These are phyloP conservation scores for Alethe castanea DNA, from an alignment of 2,113 vertebrate species.

Conservation along the genomic window DNA sequence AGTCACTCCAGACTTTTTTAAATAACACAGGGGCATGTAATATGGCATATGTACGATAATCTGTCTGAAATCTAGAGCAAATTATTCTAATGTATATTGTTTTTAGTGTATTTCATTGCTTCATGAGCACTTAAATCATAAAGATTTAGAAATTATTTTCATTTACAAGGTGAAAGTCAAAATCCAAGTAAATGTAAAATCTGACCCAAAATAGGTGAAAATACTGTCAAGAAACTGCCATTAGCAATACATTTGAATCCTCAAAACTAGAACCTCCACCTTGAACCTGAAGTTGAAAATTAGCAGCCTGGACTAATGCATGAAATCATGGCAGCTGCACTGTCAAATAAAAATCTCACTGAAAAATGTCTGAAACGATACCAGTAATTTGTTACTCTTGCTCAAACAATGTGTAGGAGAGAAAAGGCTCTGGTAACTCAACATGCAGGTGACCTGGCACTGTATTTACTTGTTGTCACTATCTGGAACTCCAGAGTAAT, in stretches of 20 bases:
- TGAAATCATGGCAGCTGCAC: neutral
- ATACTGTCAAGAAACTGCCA: neutral
- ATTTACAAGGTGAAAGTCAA: neutral
- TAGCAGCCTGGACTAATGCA: neutral
- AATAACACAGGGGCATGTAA: neutral
- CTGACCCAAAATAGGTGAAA: neutral
- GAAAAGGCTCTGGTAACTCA: neutral
- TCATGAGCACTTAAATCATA: neutral
- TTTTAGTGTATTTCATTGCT: neutral
- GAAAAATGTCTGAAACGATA: neutral
- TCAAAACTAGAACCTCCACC: neutral
- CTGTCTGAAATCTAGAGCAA: neutral
- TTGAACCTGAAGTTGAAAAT: neutral
- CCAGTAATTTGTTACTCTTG: slow-evolving; percentile 18
- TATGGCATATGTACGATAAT: neutral
- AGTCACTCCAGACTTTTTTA: neutral
- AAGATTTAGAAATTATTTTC: neutral
- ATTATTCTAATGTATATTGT: neutral
- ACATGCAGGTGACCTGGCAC: neutral
- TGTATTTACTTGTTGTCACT: slow-evolving; percentile 28
- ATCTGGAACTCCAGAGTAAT: slow-evolving; percentile 36
- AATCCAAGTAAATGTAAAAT: neutral
- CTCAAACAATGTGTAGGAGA: slow-evolving; percentile 39
- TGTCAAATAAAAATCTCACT: neutral
- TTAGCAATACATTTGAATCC: neutral